Evolutionary conservation across 2,113 vertebrate genomes (phyloP).

Genomic region (Zosterops hypoxanthus): DNA sequence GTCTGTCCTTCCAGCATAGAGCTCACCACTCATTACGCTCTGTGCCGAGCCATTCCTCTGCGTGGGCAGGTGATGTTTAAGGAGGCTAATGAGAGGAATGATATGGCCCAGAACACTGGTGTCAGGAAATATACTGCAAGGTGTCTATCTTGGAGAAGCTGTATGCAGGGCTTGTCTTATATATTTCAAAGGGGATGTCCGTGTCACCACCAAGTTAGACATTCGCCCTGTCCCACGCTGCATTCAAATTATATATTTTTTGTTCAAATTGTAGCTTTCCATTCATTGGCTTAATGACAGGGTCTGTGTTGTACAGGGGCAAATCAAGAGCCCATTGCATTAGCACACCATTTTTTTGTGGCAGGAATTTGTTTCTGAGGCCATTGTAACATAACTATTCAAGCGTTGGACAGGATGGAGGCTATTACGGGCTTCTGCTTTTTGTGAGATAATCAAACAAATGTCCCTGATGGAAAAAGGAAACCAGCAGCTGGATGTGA

Average conservation of each 20-base stretch:
- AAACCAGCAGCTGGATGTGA: not conserved
- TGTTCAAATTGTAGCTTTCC: not conserved
- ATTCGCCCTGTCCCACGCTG: not conserved
- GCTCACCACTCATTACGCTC: not conserved
- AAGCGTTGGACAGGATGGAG: constrained; percentile 31
- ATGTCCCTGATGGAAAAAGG: not conserved
- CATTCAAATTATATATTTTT: not conserved
- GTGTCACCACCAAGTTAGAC: constrained; percentile 16
- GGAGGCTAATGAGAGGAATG: constrained; percentile 61
- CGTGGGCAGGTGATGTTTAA: constrained; percentile 47
- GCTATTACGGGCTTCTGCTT: constrained; percentile 28
- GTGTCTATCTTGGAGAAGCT: constrained; percentile 44
- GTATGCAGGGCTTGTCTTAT: not conserved
- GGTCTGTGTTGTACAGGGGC: not conserved
- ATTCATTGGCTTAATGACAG: constrained; percentile 7
- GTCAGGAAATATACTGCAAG: constrained; percentile 55
- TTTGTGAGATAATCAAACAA: constrained; percentile 46
- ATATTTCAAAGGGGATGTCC: constrained; percentile 52
- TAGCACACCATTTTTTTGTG: not conserved
- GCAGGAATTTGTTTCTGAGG: not conserved
- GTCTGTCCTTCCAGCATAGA: not conserved
- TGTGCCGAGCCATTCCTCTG: not conserved
- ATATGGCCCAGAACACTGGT: constrained; percentile 42
- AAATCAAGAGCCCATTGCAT: not conserved
- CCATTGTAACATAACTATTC: constrained; percentile 25